phyloP scores from a whole-genome alignment of 2,797 vertebrate genomes.

The Muscicapa striata region DNA sequence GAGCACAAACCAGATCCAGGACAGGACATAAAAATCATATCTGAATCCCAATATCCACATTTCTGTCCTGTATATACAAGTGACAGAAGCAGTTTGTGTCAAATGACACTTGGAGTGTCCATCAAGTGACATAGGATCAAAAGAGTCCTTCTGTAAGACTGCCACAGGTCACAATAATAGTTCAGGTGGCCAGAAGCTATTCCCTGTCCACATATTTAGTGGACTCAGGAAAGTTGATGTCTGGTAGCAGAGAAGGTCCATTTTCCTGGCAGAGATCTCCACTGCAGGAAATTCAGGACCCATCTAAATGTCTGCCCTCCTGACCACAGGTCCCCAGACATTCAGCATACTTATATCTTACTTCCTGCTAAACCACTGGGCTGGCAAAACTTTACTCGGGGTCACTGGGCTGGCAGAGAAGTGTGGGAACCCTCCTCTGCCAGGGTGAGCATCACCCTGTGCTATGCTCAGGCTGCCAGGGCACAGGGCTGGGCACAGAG shows the following conservation, averaged over 20 bases:
- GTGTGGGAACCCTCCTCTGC: not conserved
- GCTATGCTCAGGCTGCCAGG: accelerated
- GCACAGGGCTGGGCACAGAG: not conserved
- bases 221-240: not conserved
- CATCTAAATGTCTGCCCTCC: not conserved
- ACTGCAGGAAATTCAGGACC: not conserved
- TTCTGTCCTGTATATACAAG: not conserved
- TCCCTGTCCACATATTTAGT: not conserved
- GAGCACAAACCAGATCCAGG: not conserved
- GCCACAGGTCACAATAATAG: not conserved
- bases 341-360: accelerated
- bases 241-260: not conserved
- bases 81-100: not conserved
- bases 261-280: not conserved
- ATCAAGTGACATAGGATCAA: accelerated
- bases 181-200: not conserved
- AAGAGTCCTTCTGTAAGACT: not conserved
- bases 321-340: not conserved
- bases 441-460: not conserved
- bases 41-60: not conserved
- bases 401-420: not conserved
- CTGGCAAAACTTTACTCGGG: not conserved
- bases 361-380: not conserved
- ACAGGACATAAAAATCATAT: not conserved
- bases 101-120: not conserved